Percentiles rank a stretch among this genome's conserved stretches.
These are phyloP conservation scores for Phyllotreta striolata DNA, from an alignment of 2,888 invertebrate genomes.

Conservation along the genomic window DNA sequence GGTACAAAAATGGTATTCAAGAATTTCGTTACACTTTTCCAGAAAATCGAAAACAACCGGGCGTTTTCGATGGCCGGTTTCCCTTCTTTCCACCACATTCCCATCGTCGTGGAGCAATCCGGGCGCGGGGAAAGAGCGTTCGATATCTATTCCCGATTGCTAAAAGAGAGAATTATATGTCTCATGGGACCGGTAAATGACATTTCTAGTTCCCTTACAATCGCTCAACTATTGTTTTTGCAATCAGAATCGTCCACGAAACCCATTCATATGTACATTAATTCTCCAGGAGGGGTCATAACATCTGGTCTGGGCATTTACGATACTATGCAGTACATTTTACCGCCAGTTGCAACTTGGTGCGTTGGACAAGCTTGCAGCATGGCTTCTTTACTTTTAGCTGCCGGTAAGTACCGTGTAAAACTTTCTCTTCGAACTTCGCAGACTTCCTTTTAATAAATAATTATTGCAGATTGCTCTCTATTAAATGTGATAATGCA, in stretches of 20 bases:
- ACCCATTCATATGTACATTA: slow-evolving; percentile 96
- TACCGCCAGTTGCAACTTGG: slow-evolving; percentile 95
- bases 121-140: slow-evolving; percentile 95
- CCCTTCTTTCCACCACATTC: slow-evolving; percentile 68
- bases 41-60: slow-evolving; percentile 5
- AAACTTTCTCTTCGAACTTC: not conserved
- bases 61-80: slow-evolving; percentile 40
- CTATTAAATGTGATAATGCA: not conserved
- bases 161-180: slow-evolving; percentile 96
- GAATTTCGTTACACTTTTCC: slow-evolving; percentile 25
- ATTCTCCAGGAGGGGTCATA: slow-evolving; percentile 91
- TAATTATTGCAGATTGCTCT: no score
- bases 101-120: slow-evolving; percentile 96
- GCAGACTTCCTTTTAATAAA: no score
- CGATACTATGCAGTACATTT: slow-evolving; percentile 98
- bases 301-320: slow-evolving; percentile 97
- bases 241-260: slow-evolving; percentile 92
- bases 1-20: slow-evolving; percentile 30
- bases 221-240: slow-evolving; percentile 94
- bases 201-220: slow-evolving; percentile 87
- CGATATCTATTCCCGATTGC: slow-evolving; percentile 93
- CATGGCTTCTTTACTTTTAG: slow-evolving; percentile 92
- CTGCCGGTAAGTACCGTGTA: slow-evolving; percentile 71
- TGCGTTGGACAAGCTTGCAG: slow-evolving; percentile 94
- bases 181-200: slow-evolving; percentile 96